Conservation (phyloP, 2,888 invertebrate species). For the Amphipyra tragopoginis region DNA sequence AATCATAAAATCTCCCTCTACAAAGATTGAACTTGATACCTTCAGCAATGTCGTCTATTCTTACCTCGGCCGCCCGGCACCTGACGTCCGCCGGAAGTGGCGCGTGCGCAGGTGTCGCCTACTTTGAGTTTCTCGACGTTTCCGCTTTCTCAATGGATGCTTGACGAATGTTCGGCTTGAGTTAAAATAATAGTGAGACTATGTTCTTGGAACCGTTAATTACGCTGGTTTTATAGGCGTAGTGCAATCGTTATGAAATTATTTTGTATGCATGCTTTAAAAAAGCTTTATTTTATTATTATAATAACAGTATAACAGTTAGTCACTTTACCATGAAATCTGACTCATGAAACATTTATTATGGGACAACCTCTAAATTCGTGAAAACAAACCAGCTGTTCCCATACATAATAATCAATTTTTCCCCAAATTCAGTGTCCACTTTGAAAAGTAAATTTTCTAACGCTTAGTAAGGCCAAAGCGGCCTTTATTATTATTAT, state of each 20-base stretch:
- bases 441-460: too few species aligned
- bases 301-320: too few species aligned
- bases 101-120: conserved; percentile 62
- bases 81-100: conserved; percentile 65
- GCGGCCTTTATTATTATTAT: too few species aligned
- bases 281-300: too few species aligned
- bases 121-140: conserved; percentile 53
- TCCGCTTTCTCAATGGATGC: conserved; percentile 59
- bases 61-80: conserved; percentile 44
- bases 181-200: conserved; percentile 29
- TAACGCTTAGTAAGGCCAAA: too few species aligned
- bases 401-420: too few species aligned
- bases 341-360: too few species aligned
- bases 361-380: too few species aligned
- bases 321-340: too few species aligned
- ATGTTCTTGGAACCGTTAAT: conserved; percentile 2
- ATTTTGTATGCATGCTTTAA: too few species aligned
- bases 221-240: neutral
- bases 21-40: conserved; percentile 58
- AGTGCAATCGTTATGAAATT: neutral
- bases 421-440: too few species aligned
- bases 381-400: too few species aligned
- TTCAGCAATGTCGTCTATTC: conserved; percentile 58
- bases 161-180: conserved; percentile 16
- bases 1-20: neutral